Base-by-base conservation (phyloP, 2,888 invertebrate species). In the Scaeva pyrastri region DNA sequence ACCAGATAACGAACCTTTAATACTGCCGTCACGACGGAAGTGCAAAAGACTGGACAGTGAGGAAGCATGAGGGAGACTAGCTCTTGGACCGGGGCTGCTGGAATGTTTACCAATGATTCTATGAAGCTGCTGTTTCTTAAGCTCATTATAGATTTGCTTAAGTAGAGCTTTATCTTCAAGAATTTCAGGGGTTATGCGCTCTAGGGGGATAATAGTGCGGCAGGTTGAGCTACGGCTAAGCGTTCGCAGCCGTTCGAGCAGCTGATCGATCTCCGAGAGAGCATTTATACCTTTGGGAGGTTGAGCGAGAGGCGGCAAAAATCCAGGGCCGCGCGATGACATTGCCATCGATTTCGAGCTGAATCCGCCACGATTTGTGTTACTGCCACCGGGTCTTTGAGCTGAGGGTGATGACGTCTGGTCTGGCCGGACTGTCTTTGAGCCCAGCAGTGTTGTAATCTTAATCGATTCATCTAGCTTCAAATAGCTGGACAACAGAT, bases 121-220 rank as follows among this genome's bases (percentile, higher is more conserved):
- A 82, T 91, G 91, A 3, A 92, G 82, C 76, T 92, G 92, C 68
- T 92, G 91, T 72, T 92, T 91, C 45, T 92, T 92, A 14, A 92
- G 89, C 41, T 89, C 88, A 58, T 90, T 91, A 76, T 92, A 92
- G 4, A 92, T 90, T 80, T 90, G 90, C 39, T 96, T 96, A 71
- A 97, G 93, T 31, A 96, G 93, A 89, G 95, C 95, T 89, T 96
- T 94, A 91, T 97, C 95, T 11, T 95, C 95, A 71, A 97, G 92
- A 68, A 97, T 93, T 89, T 96, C 95, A 71, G 95, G 95, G 88
- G 96, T 95, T 77, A 96, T 95, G 91, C 94, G 94, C 87, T 96
- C 95, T 0, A 89, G 14, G 77, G 95, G 93, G 19, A 90, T 58
- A 3, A 89, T 77, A 0, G 88, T 77, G 52, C 85, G 81, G n/a